Evolutionary conservation across 2,797 vertebrate genomes (phyloP).

Genomic region (Galagoides demidoff): DNA sequence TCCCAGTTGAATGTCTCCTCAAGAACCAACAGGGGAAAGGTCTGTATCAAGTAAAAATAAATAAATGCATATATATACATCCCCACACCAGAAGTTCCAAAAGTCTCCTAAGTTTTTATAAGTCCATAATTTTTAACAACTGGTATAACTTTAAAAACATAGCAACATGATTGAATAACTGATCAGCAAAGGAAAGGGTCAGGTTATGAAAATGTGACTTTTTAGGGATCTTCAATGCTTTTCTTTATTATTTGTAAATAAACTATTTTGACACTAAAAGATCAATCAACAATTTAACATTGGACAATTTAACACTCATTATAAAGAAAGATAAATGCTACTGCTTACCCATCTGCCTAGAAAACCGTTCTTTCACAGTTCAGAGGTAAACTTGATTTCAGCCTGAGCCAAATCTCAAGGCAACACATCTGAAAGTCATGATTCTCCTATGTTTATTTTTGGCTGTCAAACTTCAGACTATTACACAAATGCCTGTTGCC

Average conservation of each 20-base stretch:
- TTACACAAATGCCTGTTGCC: constrained; percentile 39
- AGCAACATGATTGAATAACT: not conserved
- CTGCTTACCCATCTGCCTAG: constrained; percentile 42
- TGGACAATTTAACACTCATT: constrained; percentile 48
- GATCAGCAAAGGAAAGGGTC: not conserved
- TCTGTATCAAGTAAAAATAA: not conserved
- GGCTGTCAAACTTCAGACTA: constrained; percentile 38
- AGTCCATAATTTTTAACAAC: constrained; percentile 32
- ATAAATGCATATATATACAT: not conserved
- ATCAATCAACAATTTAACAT: not conserved
- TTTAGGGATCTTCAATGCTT: not conserved
- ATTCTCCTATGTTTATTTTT: constrained; percentile 43
- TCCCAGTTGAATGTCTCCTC: not conserved
- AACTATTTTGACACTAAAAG: constrained; percentile 42
- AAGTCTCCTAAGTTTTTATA: not conserved
- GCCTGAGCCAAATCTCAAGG: constrained; percentile 50
- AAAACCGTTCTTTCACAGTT: constrained; percentile 32
- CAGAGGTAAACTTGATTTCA: constrained; percentile 66
- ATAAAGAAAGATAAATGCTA: constrained; percentile 45
- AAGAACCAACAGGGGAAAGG: not conserved
- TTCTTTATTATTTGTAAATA: constrained; percentile 48
- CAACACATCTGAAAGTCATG: constrained; percentile 56
- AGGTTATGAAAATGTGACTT: not conserved
- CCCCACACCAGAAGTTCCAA: not conserved
- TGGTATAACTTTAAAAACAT: constrained; percentile 47